phyloP scores from a whole-genome alignment of 2,797 vertebrate species.

The Rhynchotus rufescens region DNA sequence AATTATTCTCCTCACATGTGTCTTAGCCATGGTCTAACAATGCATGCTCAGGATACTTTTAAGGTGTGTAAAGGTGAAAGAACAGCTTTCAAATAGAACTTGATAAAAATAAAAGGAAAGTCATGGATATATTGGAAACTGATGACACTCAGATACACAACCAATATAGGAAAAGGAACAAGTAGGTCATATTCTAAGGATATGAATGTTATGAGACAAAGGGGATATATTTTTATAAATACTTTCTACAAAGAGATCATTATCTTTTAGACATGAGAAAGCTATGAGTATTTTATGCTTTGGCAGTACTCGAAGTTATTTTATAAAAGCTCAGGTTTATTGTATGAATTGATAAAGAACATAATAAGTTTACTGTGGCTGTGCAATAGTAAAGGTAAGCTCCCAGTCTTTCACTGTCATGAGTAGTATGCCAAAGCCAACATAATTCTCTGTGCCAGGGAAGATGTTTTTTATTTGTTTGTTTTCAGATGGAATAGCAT shows the following conservation, averaged over 20 bases:
- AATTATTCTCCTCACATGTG: neutral
- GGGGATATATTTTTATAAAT: neutral
- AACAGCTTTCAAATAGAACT: neutral
- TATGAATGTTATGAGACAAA: neutral
- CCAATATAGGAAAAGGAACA: neutral
- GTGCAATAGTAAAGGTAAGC: neutral
- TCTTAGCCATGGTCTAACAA: rapidly evolving
- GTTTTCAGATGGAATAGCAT: neutral
- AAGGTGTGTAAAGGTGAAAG: neutral
- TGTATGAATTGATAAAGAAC: neutral
- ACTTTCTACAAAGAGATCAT: neutral
- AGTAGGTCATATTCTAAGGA: neutral
- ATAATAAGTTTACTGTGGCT: neutral
- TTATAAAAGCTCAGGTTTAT: neutral
- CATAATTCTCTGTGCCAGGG: neutral
- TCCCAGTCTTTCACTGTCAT: neutral
- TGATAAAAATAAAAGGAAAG: neutral
- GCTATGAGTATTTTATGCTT: neutral
- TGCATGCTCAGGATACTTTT: neutral
- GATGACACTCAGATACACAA: neutral
- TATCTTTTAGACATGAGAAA: neutral
- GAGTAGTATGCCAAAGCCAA: neutral
- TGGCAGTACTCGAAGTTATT: neutral
- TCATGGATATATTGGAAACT: neutral
- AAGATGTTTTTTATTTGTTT: neutral